phyloP scores from a whole-genome alignment of 2,797 vertebrate species.

The Cheirogaleus major region DNA sequence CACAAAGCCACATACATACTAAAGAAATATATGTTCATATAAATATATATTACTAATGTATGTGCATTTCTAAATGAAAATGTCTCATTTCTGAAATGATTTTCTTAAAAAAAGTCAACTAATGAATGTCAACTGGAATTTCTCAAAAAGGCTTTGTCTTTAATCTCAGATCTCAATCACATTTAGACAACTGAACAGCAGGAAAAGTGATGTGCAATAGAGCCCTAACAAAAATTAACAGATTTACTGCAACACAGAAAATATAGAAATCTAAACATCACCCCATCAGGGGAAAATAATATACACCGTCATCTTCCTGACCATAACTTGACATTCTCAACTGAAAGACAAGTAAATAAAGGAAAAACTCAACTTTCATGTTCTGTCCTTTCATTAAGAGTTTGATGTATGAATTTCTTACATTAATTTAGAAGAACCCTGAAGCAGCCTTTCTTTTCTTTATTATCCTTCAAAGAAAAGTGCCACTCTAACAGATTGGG shows the following conservation, averaged over 20 bases:
- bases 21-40: not conserved
- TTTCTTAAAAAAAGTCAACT: not conserved
- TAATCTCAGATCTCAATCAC: constrained; percentile 16
- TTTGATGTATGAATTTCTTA: not conserved
- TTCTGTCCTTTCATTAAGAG: not conserved
- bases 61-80: not conserved
- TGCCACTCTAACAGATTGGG: not conserved
- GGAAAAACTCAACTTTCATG: not conserved
- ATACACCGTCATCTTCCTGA: not conserved
- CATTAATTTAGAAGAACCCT: not conserved
- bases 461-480: not conserved
- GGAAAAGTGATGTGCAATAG: not conserved
- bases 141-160: not conserved
- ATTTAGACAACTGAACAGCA: constrained; percentile 8
- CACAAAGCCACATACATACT: not conserved
- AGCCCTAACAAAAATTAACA: not conserved
- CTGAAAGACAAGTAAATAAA: not conserved
- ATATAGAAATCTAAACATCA: not conserved
- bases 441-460: not conserved
- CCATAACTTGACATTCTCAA: not conserved
- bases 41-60: not conserved
- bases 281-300: not conserved
- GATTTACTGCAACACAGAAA: not conserved
- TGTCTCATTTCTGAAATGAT: not conserved
- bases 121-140: not conserved